Percentiles rank a stretch among this genome's conserved stretches.
These are phyloP conservation scores for Antrozous pallidus DNA, from an alignment of 2,797 vertebrate genomes.

Conservation along the genomic window DNA sequence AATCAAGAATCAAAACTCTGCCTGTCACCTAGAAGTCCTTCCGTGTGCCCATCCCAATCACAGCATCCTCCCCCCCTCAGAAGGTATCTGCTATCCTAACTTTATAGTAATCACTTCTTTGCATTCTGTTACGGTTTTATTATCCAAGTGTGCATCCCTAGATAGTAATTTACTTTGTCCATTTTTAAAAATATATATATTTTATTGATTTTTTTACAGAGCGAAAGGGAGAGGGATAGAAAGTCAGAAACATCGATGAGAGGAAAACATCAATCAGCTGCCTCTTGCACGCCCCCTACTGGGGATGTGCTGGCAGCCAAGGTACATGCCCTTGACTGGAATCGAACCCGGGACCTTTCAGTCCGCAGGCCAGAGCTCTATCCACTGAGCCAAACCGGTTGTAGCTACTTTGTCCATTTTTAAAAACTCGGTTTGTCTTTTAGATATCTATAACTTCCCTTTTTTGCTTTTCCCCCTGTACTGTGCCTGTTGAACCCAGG, in stretches of 20 bases:
- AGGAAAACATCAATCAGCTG: too few species aligned
- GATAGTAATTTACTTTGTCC: background rate
- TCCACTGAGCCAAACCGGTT: too few species aligned
- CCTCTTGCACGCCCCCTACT: too few species aligned
- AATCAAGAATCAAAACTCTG: constrained; percentile 14
- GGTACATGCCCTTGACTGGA: too few species aligned
- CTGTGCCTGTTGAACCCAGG: background rate
- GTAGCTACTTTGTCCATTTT: background rate
- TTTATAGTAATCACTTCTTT: background rate
- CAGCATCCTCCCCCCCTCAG: background rate
- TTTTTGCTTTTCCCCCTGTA: background rate
- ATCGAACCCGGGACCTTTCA: too few species aligned
- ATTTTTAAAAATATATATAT: too few species aligned
- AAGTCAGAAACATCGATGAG: too few species aligned
- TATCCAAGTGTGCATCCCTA: background rate
- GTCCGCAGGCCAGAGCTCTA: too few species aligned
- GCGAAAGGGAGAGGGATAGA: too few species aligned
- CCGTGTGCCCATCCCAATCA: background rate
- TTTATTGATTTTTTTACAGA: too few species aligned
- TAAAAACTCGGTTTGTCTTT: background rate
- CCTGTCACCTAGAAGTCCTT: background rate
- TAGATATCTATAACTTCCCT: background rate
- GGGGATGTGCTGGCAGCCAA: too few species aligned
- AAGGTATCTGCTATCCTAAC: background rate
- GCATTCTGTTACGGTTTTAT: background rate